A percentile compares a stretch with the other conserved stretches of the same genome.
phyloP scores from a whole-genome alignment of 2,113 vertebrate species.

The Lucifuga dentata region DNA sequence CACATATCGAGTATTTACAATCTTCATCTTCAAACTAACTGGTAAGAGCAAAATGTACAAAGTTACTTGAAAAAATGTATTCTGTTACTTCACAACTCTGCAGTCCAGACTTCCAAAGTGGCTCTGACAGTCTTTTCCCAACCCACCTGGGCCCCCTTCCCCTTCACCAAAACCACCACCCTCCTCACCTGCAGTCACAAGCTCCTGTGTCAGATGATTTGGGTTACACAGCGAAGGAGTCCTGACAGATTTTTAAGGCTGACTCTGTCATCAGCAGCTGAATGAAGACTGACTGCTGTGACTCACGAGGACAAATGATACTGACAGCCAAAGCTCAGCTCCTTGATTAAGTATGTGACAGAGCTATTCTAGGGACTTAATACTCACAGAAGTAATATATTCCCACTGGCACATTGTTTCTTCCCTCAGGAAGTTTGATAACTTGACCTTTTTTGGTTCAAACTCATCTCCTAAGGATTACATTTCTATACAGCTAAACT shows the following conservation, averaged over 20 bases:
- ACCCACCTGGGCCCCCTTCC: not conserved
- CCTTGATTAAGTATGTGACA: conserved; percentile 28
- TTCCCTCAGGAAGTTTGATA: too few species aligned
- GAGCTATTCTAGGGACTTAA: not conserved
- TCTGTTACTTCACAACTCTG: conserved; percentile 1
- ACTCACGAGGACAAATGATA: conserved; percentile 21
- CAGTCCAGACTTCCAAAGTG: conserved; percentile 41
- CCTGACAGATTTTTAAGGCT: conserved; percentile 22
- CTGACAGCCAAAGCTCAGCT: conserved; percentile 23
- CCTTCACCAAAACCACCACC: not conserved
- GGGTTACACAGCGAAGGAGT: conserved; percentile 1
- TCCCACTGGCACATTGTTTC: too few species aligned
- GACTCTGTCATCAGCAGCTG: conserved; percentile 32
- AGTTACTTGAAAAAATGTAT: too few species aligned
- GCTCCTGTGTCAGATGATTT: conserved; percentile 23
- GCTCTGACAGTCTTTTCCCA: conserved; percentile 16
- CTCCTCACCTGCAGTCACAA: not conserved
- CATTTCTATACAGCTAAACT: too few species aligned
- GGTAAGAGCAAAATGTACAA: too few species aligned
- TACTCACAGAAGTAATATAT: too few species aligned
- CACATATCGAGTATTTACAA: too few species aligned
- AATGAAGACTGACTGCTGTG: conserved; percentile 4
- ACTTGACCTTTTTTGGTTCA: too few species aligned
- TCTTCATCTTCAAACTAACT: too few species aligned
- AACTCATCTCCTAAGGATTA: too few species aligned